A percentile compares a stretch with the other conserved stretches of the same genome.
These are phyloP conservation scores for Synanthedon vespiformis DNA, from an alignment of 2,888 invertebrate species.

Conservation along the genomic window DNA sequence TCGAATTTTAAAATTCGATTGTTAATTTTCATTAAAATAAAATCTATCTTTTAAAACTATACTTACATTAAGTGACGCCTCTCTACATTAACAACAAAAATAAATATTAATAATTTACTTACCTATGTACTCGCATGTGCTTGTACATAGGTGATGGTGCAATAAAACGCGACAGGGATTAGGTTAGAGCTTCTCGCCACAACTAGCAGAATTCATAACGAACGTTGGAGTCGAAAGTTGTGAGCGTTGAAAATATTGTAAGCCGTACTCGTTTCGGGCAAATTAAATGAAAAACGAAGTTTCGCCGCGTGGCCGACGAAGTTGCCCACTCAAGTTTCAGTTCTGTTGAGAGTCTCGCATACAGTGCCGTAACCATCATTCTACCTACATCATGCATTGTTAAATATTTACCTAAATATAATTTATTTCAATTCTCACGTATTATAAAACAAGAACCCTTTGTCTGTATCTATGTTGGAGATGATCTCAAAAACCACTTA, in stretches of 20 bases:
- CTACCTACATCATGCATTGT: neutral
- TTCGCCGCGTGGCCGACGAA: conserved; percentile 51
- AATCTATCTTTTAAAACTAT: too few relatives aligned
- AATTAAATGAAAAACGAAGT: conserved; percentile 69
- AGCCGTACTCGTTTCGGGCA: conserved; percentile 63
- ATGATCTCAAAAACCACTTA: too few relatives aligned
- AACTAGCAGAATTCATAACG: conserved; percentile 58
- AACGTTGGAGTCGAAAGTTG: conserved; percentile 52
- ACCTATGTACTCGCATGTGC: too few relatives aligned
- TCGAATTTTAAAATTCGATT: too few relatives aligned
- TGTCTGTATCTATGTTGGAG: too few relatives aligned
- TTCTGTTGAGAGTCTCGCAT: conserved; percentile 10
- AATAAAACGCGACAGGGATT: neutral
- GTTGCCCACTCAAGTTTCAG: conserved; percentile 61
- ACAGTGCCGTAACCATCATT: neutral
- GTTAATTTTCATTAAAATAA: too few relatives aligned
- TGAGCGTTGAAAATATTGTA: conserved; percentile 65
- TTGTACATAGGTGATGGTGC: neutral
- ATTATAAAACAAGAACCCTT: too few relatives aligned
- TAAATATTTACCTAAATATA: neutral
- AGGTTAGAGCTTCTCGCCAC: conserved; percentile 7
- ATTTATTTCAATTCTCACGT: too few relatives aligned
- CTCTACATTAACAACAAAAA: too few relatives aligned
- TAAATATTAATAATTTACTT: too few relatives aligned
- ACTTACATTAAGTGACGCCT: too few relatives aligned